Evolutionary conservation across 2,888 invertebrate species (phyloP).

Genomic region (Diabrotica balteata): DNA sequence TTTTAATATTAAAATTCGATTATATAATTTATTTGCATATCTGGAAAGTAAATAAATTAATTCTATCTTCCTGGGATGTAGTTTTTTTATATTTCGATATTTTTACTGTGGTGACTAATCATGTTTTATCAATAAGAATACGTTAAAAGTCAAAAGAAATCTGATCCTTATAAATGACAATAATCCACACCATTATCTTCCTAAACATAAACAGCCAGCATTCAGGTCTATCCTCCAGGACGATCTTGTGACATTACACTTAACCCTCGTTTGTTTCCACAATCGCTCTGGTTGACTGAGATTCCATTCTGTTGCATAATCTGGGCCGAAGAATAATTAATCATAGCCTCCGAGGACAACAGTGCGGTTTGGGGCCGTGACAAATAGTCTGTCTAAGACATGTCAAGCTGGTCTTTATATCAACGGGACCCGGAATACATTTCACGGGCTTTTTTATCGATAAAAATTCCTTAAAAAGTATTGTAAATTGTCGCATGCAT

Average conservation of each 20-base stretch:
- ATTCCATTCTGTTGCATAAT: conserved; percentile 52
- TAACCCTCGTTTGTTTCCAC: conserved; percentile 53
- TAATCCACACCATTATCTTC: conserved; percentile 21
- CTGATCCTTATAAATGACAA: conserved; percentile 24
- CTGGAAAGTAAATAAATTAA: too few species aligned
- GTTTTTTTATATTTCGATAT: too few species aligned
- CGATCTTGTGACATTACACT: conserved; percentile 43
- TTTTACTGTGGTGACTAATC: too few species aligned
- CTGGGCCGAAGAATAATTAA: conserved; percentile 55
- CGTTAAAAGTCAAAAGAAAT: conserved; percentile 16
- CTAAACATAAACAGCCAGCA: conserved; percentile 31
- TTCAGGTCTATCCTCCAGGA: conserved; percentile 19
- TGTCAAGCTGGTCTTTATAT: conserved; percentile 54
- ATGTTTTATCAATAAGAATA: conserved; percentile 14
- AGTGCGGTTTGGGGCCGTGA: conserved; percentile 55
- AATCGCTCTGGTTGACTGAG: conserved; percentile 50
- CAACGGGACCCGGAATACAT: conserved; percentile 49
- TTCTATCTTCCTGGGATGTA: too few species aligned
- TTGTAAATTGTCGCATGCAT: conserved; percentile 36
- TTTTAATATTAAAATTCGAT: too few species aligned
- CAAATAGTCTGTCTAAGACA: conserved; percentile 57
- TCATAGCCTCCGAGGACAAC: conserved; percentile 49
- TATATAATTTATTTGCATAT: too few species aligned
- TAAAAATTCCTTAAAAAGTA: conserved; percentile 34
- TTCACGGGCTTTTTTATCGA: conserved; percentile 47